Evolutionary conservation across 2,888 invertebrate species (phyloP), one percentile per base, ranked within the genome.

Genomic region (Chrysolina oricalcia): DNA sequence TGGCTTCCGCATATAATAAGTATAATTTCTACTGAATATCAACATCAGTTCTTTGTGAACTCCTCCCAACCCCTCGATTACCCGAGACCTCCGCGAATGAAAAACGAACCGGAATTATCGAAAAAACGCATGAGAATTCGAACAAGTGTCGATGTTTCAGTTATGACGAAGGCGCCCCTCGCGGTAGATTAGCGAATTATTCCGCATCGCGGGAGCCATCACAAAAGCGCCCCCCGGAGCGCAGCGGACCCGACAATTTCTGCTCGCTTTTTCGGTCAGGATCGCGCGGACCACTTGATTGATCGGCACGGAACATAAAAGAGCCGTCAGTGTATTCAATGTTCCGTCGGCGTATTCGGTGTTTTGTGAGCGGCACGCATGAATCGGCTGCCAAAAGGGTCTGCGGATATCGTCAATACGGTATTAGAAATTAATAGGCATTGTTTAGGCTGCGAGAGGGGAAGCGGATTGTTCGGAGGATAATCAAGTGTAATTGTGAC

Each of bases 131-230:
- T 87, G 87, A 86, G 86, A 87, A 86, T 85, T 81, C 82, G 74
- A 84, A 81, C 86, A 87, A 87, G 86, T 87, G 87, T 85, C 85
- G 83, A 82, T 81, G 78, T 83, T 81, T 78, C 81, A 81, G 81
- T 83, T 85, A 85, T 85, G 85, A 86, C 84, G 84, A 81, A 68
- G 73, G 74, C 83, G 79, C 83, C 84, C 84, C 83, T 81, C 79
- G 83, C 79, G 84, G 83, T 85, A 87, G 88, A 87, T 88, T 88
- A 88, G 84, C 87, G 86, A 85, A 87, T 88, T 88, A 87, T 88
- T 88, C 86, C 88, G 84, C 83, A 82, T 86, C 86, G 86, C 82
- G 84, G 87, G 79, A 81, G 83, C 85, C 84, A 85, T 86, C 85
- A 85, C 85, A 85, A 82, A 84, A 79, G 77, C 80, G 73, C 79